Conservation (phyloP, 1,140 invertebrate species). For the Temnothorax longispinosus region DNA sequence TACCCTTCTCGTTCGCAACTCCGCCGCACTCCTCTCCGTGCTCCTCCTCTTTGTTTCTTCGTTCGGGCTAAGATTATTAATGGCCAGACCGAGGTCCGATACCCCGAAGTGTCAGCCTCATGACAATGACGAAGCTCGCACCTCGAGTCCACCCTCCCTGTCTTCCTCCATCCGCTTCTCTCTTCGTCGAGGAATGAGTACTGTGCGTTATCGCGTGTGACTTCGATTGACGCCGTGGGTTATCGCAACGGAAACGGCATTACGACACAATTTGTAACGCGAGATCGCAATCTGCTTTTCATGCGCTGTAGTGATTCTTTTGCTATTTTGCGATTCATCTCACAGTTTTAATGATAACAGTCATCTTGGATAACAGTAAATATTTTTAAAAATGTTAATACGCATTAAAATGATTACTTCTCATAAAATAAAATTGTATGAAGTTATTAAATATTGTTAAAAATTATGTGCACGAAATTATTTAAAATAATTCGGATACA, state of each 20-base stretch:
- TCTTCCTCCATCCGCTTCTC: neutral
- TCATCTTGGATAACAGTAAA: neutral
- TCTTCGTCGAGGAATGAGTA: neutral
- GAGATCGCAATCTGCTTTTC: neutral
- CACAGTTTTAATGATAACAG: neutral
- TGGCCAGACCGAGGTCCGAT: conserved; percentile 68
- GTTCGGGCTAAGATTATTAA: conserved; percentile 79
- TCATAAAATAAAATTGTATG: neutral
- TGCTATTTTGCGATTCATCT: neutral
- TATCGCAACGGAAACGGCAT: conserved; percentile 25
- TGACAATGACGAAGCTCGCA: conserved; percentile 77
- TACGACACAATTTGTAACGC: conserved; percentile 6
- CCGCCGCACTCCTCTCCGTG: conserved; percentile 1
- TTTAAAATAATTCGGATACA: neutral
- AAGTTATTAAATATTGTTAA: neutral
- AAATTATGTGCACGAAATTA: neutral
- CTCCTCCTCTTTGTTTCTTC: conserved; percentile 70
- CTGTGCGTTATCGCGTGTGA: conserved; percentile 29
- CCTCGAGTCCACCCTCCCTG: conserved; percentile 64
- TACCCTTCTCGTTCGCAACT: conserved; percentile 47
- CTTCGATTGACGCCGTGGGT: conserved; percentile 42
- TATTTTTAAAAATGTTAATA: neutral
- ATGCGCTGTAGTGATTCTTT: too few relatives aligned
- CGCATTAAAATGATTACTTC: neutral
- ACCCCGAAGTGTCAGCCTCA: conserved; percentile 67